Conservation (phyloP, 2,888 invertebrate genomes). For the Brachylomia viminalis region DNA sequence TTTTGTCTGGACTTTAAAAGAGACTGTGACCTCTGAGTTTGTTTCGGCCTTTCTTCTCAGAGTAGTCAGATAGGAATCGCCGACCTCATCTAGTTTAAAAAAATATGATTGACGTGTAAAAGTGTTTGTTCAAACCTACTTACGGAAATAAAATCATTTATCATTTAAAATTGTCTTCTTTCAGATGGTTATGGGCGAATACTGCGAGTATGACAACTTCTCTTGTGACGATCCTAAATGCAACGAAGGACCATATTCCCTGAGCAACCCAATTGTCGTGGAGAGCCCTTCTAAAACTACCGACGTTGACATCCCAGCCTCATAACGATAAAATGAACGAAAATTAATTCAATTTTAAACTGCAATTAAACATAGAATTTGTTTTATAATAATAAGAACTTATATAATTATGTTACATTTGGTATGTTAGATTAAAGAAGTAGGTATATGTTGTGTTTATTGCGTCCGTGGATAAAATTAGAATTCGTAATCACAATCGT, state of each 20-base stretch:
- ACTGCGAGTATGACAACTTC: slow-evolving; percentile 87
- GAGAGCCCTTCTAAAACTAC: slow-evolving; percentile 32
- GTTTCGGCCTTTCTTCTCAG: no score
- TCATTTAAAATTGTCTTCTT: slow-evolving; percentile 39
- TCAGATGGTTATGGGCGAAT: slow-evolving; percentile 85
- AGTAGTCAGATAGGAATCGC: no score
- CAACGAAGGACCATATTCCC: slow-evolving; percentile 85
- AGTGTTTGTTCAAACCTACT: no score
- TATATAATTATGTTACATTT: background rate
- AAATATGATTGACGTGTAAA: no score
- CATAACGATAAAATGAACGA: slow-evolving; percentile 20
- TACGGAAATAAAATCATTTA: no score
- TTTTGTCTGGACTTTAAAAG: no score
- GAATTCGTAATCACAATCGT: slow-evolving; percentile 24
- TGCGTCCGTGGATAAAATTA: slow-evolving; percentile 15
- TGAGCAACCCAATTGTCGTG: slow-evolving; percentile 59
- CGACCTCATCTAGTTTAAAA: no score
- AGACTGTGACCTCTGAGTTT: no score
- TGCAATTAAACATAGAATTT: background rate
- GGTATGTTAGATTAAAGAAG: background rate
- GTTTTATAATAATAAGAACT: background rate
- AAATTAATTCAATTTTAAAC: background rate
- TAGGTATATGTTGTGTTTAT: slow-evolving; percentile 18
- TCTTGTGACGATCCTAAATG: slow-evolving; percentile 84
- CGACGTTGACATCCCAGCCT: slow-evolving; percentile 54